Evolutionary conservation across 1,140 invertebrate species (phyloP).

Genomic region (Trichoplusia ni): DNA sequence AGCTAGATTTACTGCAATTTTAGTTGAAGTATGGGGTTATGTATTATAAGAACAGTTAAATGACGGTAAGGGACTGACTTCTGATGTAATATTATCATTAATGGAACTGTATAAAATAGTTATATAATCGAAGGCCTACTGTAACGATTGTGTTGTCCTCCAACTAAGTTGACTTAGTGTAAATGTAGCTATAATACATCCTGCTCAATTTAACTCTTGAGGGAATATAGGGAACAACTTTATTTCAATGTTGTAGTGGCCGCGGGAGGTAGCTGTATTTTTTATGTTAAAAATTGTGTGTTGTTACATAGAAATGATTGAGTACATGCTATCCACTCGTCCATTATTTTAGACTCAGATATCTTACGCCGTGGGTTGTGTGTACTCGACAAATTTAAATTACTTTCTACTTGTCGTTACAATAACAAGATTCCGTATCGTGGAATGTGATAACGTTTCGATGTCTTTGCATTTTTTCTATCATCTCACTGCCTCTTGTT

Average conservation of each 20-base stretch:
- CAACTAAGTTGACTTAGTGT: conserved; percentile 77
- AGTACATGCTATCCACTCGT: conserved; percentile 23
- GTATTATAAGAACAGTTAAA: conserved; percentile 75
- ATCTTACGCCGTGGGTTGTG: conserved; percentile 9
- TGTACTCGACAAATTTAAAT: conserved; percentile 7
- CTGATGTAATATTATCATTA: conserved; percentile 77
- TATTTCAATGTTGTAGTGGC: conserved; percentile 51
- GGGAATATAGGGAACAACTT: conserved; percentile 67
- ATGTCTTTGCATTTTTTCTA: not conserved
- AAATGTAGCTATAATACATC: conserved; percentile 71
- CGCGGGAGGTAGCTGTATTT: conserved; percentile 58
- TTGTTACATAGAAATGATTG: not conserved
- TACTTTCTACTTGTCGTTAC: not conserved
- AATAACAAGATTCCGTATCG: not conserved
- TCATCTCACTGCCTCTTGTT: not conserved
- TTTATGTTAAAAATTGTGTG: conserved; percentile 36
- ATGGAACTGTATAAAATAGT: conserved; percentile 78
- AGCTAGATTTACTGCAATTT: conserved; percentile 72
- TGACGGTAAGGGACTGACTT: conserved; percentile 73
- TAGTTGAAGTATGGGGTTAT: conserved; percentile 71
- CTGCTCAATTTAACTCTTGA: conserved; percentile 77
- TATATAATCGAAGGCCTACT: conserved; percentile 71
- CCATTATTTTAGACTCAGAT: conserved; percentile 15
- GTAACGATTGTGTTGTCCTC: conserved; percentile 62
- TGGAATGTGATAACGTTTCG: not conserved